These are phyloP conservation scores for Plutomurus gul DNA, from an alignment of 1,140 invertebrate species.

Conservation along the genomic window DNA sequence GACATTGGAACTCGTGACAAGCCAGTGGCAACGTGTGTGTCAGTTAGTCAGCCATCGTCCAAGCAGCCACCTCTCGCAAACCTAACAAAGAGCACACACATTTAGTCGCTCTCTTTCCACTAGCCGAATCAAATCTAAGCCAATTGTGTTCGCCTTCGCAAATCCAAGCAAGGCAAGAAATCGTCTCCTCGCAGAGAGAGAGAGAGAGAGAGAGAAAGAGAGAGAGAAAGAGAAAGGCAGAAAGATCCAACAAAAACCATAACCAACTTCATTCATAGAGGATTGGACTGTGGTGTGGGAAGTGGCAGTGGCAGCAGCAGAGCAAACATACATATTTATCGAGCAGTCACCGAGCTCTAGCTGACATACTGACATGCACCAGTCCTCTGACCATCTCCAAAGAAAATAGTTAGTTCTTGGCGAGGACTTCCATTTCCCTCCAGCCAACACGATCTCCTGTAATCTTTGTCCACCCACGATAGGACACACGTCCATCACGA, in stretches of 20 bases:
- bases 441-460: no score
- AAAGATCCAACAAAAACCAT: not conserved
- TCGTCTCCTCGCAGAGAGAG: constrained; percentile 43
- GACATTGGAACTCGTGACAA: constrained; percentile 19
- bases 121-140: not conserved
- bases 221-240: constrained; percentile 25
- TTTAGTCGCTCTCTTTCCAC: not conserved
- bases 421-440: no score
- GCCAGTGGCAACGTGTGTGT: constrained; percentile 32
- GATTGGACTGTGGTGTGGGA: not conserved
- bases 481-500: no score
- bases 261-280: not conserved
- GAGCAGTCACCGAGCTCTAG: no score
- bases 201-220: constrained; percentile 28
- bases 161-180: not conserved
- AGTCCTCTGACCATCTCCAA: no score
- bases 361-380: no score
- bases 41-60: constrained; percentile 43
- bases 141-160: not conserved
- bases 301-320: not conserved
- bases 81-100: no score
- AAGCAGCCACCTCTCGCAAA: not conserved
- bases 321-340: no score
- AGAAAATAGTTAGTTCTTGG: no score
- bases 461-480: no score